Percentiles rank a stretch among this genome's conserved stretches.
Evolutionary conservation across 2,113 vertebrate genomes (phyloP).

Genomic region (Merops nubicus): DNA sequence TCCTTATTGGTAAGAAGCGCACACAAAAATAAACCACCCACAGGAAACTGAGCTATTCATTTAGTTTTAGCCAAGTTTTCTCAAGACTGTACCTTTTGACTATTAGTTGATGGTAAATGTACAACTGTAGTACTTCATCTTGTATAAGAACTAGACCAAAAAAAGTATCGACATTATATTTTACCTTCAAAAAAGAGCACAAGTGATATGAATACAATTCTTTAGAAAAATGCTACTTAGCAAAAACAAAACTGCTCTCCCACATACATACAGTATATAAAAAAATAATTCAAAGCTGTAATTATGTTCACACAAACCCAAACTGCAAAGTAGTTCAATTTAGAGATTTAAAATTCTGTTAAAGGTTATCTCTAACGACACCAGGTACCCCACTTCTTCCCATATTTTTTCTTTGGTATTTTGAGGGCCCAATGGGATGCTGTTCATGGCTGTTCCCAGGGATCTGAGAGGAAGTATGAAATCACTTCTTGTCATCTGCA

Average conservation of each 20-base stretch:
- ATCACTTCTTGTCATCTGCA: background rate
- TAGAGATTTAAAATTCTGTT: background rate
- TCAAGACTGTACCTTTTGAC: constrained; percentile 35
- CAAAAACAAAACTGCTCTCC: constrained; percentile 50
- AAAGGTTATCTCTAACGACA: background rate
- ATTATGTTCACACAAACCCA: constrained; percentile 3
- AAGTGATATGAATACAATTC: constrained; percentile 8
- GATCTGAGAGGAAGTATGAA: background rate
- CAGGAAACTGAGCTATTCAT: constrained; percentile 46
- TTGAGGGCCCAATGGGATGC: background rate
- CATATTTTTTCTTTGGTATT: background rate
- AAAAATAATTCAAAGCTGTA: constrained; percentile 35
- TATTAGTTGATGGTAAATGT: constrained; percentile 8
- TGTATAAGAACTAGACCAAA: background rate
- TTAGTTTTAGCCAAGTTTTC: constrained; percentile 32
- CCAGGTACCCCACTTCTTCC: background rate
- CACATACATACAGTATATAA: constrained; percentile 2
- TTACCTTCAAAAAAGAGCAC: constrained; percentile 20
- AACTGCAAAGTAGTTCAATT: background rate
- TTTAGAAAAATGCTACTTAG: constrained; percentile 44
- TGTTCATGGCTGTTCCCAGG: background rate
- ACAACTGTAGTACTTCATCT: constrained; percentile 8
- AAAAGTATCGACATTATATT: background rate
- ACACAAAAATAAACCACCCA: background rate
- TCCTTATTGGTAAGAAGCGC: constrained; percentile 26